Evolutionary conservation across 2,797 vertebrate genomes (phyloP).

Genomic region (Tenualosa ilisha): DNA sequence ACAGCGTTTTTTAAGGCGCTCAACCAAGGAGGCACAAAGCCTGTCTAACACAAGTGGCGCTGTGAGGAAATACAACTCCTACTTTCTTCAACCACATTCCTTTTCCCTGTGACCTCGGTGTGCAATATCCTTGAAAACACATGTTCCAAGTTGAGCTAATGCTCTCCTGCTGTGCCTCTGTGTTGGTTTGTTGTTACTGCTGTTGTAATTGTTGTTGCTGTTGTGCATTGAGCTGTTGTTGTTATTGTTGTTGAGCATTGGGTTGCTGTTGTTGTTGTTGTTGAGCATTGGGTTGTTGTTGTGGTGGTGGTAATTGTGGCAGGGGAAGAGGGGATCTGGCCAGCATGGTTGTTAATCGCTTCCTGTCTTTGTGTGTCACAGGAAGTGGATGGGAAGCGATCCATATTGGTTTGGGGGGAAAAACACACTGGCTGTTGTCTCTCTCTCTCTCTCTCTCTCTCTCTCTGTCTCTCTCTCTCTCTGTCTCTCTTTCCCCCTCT

Average conservation of each 20-base stretch:
- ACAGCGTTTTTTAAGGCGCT: neutral
- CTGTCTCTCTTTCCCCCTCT: neutral
- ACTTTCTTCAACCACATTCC: neutral
- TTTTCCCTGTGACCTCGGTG: neutral
- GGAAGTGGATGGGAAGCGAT: constrained; percentile 71
- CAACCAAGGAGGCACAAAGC: no score
- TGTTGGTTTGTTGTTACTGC: neutral
- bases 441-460: constrained; percentile 21
- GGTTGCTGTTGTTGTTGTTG: neutral
- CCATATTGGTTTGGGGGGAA: constrained; percentile 59
- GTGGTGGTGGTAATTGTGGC: constrained; percentile 39
- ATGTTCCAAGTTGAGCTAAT: neutral
- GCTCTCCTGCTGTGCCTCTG: no score
- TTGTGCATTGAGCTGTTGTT: neutral
- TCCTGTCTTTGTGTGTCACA: constrained; percentile 77
- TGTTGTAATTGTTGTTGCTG: neutral
- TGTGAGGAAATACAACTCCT: no score
- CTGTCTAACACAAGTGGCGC: no score
- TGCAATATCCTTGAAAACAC: no score
- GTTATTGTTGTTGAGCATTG: neutral
- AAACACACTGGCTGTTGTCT: constrained; percentile 55
- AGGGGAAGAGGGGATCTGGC: constrained; percentile 21
- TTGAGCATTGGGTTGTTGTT: neutral
- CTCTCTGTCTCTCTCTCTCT: constrained; percentile 38
- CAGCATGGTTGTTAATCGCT: constrained; percentile 70